Evolutionary conservation across 2,888 invertebrate species (phyloP), one percentile per base, ranked within the genome.

Genomic region (Nephrotoma guestfalica): DNA sequence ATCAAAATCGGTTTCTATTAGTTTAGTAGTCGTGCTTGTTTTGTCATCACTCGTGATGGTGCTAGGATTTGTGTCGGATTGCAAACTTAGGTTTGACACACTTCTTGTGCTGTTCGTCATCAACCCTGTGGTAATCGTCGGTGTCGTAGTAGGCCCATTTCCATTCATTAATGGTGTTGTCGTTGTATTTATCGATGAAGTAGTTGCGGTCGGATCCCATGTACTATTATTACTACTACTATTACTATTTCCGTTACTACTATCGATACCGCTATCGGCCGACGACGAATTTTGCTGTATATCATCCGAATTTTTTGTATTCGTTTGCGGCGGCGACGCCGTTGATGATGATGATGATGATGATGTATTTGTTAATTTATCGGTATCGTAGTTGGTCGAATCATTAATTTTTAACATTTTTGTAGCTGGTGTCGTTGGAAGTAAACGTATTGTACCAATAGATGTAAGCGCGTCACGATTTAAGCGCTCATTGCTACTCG

Each of bases 101-200:
- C 43, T 86, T 43, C 40, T 83, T 83, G 42, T 47, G 47, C 88
- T 88, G 71, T 88, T 88, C 87, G 88, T 89, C 87, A 88, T 88
- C 88, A 71, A 71, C 71, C 30, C 71, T 7, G 9, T 7, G 30
- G 1, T 30, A 30, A 30, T 87, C 88, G 88, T 30, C 86, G 86
- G 30, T 85, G 86, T 87, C 42, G 42, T 83, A 13, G 51, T 42
- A 15, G 71, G 3, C 13, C 83, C 57, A 42, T 42, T 51, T 41
- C 7, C 6, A 41, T 85, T 85, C 57, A 86, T 57, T 41, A 41
- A 83, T 83, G 86, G 42, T 71, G 71, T 41, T 86, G 71, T 88
- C 15, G 15, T 51, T 15, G 15, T 51, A 71, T 71, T 71, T 6
- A 71, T 9, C 9, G 51, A 15, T 51, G 71, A 30, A 11, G n/a